phyloP scores from a whole-genome alignment of 1,140 invertebrate genomes.

The Vanessa atalanta region DNA sequence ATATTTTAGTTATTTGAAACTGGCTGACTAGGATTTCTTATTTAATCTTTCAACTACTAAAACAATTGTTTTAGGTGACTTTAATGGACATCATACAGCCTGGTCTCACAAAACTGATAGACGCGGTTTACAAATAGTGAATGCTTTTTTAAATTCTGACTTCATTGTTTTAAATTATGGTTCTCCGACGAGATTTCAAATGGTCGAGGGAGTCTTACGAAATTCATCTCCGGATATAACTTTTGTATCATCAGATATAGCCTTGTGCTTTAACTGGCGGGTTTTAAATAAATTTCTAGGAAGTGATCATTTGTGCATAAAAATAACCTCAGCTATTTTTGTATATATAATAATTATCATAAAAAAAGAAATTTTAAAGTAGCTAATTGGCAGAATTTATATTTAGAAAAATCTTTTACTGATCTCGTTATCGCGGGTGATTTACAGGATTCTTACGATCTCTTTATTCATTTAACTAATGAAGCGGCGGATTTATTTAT shows the following conservation, averaged over 20 bases:
- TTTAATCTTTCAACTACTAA: too few relatives aligned
- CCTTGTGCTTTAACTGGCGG: neutral
- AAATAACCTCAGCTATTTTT: neutral
- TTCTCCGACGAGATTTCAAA: slow-evolving; percentile 32
- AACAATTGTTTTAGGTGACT: too few relatives aligned
- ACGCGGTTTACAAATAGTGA: slow-evolving; percentile 32
- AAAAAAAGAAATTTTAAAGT: slow-evolving; percentile 4
- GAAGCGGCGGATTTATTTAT: slow-evolving; percentile 17
- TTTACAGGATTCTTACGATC: neutral
- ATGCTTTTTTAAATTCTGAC: slow-evolving; percentile 29
- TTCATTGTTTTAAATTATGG: slow-evolving; percentile 38
- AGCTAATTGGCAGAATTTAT: neutral
- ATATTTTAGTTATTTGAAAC: too few relatives aligned
- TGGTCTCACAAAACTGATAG: slow-evolving; percentile 32
- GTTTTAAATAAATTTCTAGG: neutral
- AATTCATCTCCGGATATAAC: neutral
- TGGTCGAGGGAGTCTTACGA: neutral
- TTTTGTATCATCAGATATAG: neutral
- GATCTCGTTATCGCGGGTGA: neutral
- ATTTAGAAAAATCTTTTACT: slow-evolving; percentile 2
- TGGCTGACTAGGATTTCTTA: too few relatives aligned
- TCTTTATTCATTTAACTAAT: slow-evolving; percentile 17
- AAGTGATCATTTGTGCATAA: slow-evolving; percentile 2
- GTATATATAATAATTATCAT: neutral
- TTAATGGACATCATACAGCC: too few relatives aligned